phyloP scores from a whole-genome alignment of 64 coral and sea anemone species.

The Montipora efflorescens region DNA sequence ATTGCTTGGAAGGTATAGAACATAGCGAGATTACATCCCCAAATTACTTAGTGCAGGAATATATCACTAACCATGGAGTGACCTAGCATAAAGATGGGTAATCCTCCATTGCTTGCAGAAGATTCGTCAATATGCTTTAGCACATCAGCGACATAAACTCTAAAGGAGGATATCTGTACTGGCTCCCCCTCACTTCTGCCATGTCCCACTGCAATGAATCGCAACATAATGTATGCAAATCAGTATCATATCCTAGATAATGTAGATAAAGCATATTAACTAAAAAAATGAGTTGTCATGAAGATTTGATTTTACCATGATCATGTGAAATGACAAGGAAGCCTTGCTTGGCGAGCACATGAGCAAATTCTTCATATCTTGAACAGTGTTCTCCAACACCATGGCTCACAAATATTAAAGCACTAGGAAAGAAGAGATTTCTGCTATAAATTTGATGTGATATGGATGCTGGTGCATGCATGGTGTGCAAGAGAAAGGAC shows the following conservation, averaged over 20 bases:
- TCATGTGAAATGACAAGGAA: conserved; percentile 77
- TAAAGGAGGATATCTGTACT: conserved; percentile 64
- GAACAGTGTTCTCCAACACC: conserved; percentile 78
- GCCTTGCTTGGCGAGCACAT: conserved; percentile 65
- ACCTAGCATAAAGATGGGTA: conserved; percentile 80
- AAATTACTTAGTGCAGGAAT: neutral
- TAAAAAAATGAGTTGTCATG: too few species aligned
- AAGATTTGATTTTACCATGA: conserved; percentile 49
- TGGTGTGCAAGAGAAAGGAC: neutral
- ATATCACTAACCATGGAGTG: conserved; percentile 72
- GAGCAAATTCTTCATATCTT: conserved; percentile 68
- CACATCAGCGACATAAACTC: conserved; percentile 67
- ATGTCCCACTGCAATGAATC: conserved; percentile 63
- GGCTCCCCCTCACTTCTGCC: conserved; percentile 70
- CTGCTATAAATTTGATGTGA: neutral
- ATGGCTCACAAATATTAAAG: conserved; percentile 70
- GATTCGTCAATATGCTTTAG: conserved; percentile 66
- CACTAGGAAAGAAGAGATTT: conserved; percentile 14
- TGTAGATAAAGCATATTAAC: neutral
- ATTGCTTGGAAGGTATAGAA: too few species aligned
- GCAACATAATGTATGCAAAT: neutral
- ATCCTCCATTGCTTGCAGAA: conserved; percentile 25
- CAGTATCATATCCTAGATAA: neutral
- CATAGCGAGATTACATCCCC: too few species aligned
- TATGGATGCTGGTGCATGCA: neutral